Conservation (phyloP, 2,888 invertebrate genomes). For the Resseliella maxima region DNA sequence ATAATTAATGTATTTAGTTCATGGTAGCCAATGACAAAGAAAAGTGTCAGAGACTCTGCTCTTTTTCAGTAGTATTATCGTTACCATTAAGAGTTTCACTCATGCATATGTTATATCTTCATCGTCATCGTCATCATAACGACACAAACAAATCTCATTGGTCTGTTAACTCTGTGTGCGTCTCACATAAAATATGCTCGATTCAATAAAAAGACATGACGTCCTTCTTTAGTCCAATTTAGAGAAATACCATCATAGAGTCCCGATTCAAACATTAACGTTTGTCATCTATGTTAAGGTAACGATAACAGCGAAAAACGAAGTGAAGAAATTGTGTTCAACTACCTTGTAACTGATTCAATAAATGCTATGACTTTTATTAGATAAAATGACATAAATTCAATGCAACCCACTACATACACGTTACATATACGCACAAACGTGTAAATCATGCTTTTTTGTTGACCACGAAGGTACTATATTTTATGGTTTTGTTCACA, state of each 20-base stretch:
- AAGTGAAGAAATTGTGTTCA: neutral
- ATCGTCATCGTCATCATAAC: neutral
- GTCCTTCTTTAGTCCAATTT: constrained; percentile 1
- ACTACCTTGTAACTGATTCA: neutral
- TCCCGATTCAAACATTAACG: constrained; percentile 20
- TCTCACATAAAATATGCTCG: neutral
- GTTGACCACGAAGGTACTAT: neutral
- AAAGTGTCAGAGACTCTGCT: neutral
- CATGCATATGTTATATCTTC: constrained; percentile 15
- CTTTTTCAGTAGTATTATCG: neutral
- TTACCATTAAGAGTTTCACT: neutral
- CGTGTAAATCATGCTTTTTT: neutral
- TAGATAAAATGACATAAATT: neutral
- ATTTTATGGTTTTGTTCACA: no score
- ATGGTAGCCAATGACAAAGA: neutral
- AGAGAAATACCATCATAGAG: neutral
- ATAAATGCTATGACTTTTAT: neutral
- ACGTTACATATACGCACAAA: neutral
- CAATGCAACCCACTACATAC: no score
- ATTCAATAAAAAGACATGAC: neutral
- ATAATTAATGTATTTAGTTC: neutral
- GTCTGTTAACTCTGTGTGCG: neutral
- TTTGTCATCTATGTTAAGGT: neutral
- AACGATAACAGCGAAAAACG: neutral
- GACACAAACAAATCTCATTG: neutral